These are phyloP conservation scores for Aphidius colemani DNA, from an alignment of 2,888 invertebrate species.

Conservation along the genomic window DNA sequence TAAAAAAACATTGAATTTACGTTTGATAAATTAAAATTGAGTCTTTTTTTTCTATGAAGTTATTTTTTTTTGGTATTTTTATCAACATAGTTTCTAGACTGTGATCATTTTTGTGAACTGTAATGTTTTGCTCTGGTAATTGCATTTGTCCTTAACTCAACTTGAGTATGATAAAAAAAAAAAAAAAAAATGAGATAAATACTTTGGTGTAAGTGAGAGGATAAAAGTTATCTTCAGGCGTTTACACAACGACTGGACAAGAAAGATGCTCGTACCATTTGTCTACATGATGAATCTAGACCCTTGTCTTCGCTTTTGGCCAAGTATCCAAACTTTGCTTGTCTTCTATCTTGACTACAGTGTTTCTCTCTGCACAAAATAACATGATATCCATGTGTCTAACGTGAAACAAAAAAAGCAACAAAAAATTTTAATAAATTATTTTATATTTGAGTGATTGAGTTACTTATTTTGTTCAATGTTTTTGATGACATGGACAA, in stretches of 20 bases:
- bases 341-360: no score
- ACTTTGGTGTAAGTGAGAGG: conserved; percentile 6
- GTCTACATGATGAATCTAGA: conserved; percentile 44
- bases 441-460: no score
- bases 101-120: conserved; percentile 26
- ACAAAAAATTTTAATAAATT: no score
- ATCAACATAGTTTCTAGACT: not conserved
- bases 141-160: conserved; percentile 34
- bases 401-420: no score
- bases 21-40: no score
- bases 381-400: no score
- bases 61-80: not conserved
- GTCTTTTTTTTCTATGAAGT: no score
- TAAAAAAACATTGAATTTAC: no score
- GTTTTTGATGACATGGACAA: no score
- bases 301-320: not conserved
- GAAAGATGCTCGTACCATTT: conserved; percentile 44
- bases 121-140: conserved; percentile 32
- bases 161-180: conserved; percentile 15
- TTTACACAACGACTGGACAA: conserved; percentile 31
- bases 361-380: no score
- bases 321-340: no score
- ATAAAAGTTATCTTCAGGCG: conserved; percentile 28
- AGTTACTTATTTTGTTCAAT: no score
- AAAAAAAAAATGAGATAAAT: not conserved